Percentiles rank a stretch among this genome's conserved stretches.
These are phyloP conservation scores for Ceyx erithaca DNA, from an alignment of 2,797 vertebrate genomes.

Conservation along the genomic window DNA sequence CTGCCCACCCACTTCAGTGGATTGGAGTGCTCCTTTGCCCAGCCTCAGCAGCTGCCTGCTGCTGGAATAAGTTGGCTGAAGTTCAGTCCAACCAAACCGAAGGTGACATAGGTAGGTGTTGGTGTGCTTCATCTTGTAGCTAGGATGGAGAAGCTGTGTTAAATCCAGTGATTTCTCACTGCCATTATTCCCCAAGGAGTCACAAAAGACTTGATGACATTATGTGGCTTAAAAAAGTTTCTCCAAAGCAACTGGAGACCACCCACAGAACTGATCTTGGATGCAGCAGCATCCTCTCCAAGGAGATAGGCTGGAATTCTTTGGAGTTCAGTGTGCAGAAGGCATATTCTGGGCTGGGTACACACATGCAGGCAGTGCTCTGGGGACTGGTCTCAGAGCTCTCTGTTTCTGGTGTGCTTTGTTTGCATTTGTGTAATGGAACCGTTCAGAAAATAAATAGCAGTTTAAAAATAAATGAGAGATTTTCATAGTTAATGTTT, in stretches of 20 bases:
- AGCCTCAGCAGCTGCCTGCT: neutral
- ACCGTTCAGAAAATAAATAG: constrained; percentile 57
- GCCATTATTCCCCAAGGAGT: neutral
- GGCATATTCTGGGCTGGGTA: constrained; percentile 24
- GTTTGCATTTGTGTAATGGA: constrained; percentile 58
- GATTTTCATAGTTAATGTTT: constrained; percentile 34
- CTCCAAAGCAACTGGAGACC: constrained; percentile 26
- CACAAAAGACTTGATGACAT: constrained; percentile 1
- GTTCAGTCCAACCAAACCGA: neutral
- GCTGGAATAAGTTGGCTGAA: neutral
- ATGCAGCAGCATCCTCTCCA: constrained; percentile 22
- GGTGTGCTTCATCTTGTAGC: neutral
- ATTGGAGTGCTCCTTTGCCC: neutral
- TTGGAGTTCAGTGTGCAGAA: constrained; percentile 13
- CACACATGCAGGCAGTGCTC: neutral
- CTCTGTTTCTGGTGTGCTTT: constrained; percentile 40
- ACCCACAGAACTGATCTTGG: constrained; percentile 44
- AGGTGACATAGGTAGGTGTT: neutral
- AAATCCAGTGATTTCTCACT: neutral
- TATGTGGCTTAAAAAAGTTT: neutral
- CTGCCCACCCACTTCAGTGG: neutral
- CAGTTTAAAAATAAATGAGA: constrained; percentile 59
- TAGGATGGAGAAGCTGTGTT: neutral
- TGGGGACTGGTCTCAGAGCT: constrained; percentile 15
- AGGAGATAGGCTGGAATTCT: constrained; percentile 34